Conservation (phyloP, 2,888 invertebrate genomes). For the Thecocarcelia acutangulata region DNA sequence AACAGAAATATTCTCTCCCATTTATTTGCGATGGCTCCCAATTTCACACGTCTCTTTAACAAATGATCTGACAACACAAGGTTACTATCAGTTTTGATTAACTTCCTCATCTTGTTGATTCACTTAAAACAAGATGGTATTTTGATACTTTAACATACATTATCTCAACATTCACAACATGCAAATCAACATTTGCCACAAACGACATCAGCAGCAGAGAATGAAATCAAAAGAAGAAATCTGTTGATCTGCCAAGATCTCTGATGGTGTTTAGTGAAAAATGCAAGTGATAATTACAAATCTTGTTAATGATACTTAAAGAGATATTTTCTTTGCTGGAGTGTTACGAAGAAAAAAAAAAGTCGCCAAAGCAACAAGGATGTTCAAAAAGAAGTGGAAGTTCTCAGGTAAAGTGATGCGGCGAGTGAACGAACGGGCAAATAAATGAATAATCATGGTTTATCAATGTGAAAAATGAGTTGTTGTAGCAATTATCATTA, state of each 20-base stretch:
- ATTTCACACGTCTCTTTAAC: slow-evolving; percentile 5
- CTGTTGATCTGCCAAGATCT: slow-evolving; percentile 56
- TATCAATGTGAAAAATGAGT: slow-evolving; percentile 76
- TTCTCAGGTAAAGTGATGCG: slow-evolving; percentile 7
- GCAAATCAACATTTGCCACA: slow-evolving; percentile 54
- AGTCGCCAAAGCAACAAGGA: slow-evolving; percentile 19
- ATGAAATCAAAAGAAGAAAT: slow-evolving; percentile 18
- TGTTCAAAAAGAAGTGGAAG: slow-evolving; percentile 10
- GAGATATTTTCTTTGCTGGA: slow-evolving; percentile 40
- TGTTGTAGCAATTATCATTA: slow-evolving; percentile 78
- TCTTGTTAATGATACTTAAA: slow-evolving; percentile 67
- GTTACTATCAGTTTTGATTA: slow-evolving; percentile 53
- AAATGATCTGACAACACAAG: slow-evolving; percentile 28
- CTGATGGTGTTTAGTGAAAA: slow-evolving; percentile 67
- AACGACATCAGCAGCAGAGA: slow-evolving; percentile 7
- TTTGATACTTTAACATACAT: slow-evolving; percentile 61
- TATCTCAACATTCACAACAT: slow-evolving; percentile 49
- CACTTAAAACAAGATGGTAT: slow-evolving; percentile 59
- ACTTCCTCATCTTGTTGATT: slow-evolving; percentile 64
- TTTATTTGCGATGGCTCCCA: background rate
- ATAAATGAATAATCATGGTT: slow-evolving; percentile 62
- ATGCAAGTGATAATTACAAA: slow-evolving; percentile 71
- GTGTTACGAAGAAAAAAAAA: background rate
- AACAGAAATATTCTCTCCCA: background rate
- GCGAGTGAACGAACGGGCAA: slow-evolving; percentile 4